These are phyloP conservation scores for Dendrocopos noguchii DNA, from an alignment of 2,113 vertebrate species.

Conservation along the genomic window DNA sequence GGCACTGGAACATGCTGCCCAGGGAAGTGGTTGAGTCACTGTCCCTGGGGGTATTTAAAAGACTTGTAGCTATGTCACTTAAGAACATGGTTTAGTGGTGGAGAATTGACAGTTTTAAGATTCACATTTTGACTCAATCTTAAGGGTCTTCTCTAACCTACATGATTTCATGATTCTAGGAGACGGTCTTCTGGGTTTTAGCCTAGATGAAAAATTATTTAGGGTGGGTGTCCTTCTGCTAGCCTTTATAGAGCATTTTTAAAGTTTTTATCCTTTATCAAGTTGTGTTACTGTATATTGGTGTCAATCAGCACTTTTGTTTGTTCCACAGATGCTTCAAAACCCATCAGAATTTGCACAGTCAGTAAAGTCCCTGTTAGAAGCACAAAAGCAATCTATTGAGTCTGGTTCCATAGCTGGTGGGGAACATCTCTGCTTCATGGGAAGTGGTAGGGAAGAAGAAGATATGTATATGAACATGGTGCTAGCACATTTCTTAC, in stretches of 20 bases:
- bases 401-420: conserved; percentile 95
- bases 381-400: conserved; percentile 97
- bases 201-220: not conserved
- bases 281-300: not conserved
- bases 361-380: conserved; percentile 95
- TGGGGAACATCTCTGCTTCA: conserved; percentile 97
- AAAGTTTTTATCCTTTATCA: not conserved
- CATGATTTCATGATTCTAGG: not conserved
- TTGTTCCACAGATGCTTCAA: conserved; percentile 91
- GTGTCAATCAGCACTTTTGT: not conserved
- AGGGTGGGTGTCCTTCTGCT: not conserved
- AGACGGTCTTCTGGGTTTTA: not conserved
- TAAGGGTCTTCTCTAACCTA: no score
- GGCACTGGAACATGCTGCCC: no score
- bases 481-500: conserved; percentile 97
- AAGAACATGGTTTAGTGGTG: no score
- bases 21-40: no score
- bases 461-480: conserved; percentile 99
- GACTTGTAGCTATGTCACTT: no score
- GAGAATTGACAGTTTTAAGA: no score
- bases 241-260: not conserved
- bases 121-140: no score
- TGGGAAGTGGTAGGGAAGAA: conserved; percentile 98
- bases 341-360: conserved; percentile 96
- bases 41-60: no score